Percentiles rank a stretch among this genome's conserved stretches.
These are phyloP conservation scores for Clarias pachynema DNA, from an alignment of 2,797 vertebrate genomes.

Conservation along the genomic window DNA sequence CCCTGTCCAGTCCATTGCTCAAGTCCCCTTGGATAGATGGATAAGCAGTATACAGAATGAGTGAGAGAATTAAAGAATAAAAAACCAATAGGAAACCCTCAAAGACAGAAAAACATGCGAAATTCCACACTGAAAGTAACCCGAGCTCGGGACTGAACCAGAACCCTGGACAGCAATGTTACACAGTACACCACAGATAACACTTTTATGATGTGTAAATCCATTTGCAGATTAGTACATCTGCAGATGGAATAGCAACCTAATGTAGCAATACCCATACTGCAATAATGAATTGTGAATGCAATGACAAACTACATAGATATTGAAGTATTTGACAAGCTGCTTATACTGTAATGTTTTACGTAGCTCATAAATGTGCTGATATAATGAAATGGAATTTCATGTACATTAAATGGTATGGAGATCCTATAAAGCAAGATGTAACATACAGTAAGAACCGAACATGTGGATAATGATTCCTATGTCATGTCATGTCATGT, in stretches of 20 bases:
- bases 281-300: neutral
- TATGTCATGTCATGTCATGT: neutral
- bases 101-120: neutral
- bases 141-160: neutral
- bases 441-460: neutral
- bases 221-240: conserved; percentile 17
- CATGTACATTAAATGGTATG: neutral
- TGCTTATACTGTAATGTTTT: neutral
- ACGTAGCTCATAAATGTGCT: neutral
- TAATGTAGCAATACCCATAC: neutral
- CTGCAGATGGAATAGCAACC: neutral
- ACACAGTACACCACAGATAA: neutral
- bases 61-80: too few species aligned
- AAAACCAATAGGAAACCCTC: neutral
- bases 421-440: neutral
- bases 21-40: too few species aligned
- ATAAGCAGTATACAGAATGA: too few species aligned
- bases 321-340: neutral
- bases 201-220: conserved; percentile 26
- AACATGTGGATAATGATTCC: neutral
- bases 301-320: neutral
- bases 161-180: conserved; percentile 2
- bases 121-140: neutral
- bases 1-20: too few species aligned
- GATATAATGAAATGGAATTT: neutral